phyloP scores from a whole-genome alignment of 2,113 vertebrate species.

The Camelus bactrianus region DNA sequence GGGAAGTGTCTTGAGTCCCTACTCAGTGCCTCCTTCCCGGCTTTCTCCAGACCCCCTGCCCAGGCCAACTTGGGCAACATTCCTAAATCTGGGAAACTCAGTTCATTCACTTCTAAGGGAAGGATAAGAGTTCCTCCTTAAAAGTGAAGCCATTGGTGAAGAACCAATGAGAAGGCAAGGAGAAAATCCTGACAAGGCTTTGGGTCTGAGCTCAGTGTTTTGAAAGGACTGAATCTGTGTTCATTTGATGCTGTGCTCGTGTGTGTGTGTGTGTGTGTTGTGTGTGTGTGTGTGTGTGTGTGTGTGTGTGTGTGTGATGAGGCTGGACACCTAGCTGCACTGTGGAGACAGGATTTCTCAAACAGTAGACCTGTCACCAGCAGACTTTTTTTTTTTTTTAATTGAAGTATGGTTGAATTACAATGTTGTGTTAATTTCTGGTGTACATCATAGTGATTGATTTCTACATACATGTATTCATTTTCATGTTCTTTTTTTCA shows the following conservation, averaged over 20 bases:
- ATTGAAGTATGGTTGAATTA: too few relatives aligned
- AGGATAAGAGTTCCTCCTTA: background rate
- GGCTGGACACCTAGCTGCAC: background rate
- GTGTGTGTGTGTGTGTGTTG: background rate
- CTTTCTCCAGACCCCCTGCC: background rate
- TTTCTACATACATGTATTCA: too few relatives aligned
- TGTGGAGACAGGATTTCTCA: background rate
- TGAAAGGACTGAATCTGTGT: fast-evolving
- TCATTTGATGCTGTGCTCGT: background rate
- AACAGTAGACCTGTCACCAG: background rate
- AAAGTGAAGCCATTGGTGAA: background rate
- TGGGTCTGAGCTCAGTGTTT: background rate
- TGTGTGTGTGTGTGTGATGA: background rate
- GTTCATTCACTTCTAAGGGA: background rate
- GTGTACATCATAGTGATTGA: too few relatives aligned
- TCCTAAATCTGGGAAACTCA: background rate
- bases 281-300: background rate
- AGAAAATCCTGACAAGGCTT: background rate
- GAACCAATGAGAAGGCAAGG: background rate
- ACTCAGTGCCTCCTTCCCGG: too few relatives aligned
- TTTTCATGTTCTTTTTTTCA: too few relatives aligned
- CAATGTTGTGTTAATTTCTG: too few relatives aligned
- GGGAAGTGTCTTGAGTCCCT: background rate
- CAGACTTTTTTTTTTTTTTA: too few relatives aligned
- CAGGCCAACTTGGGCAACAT: background rate